Evolutionary conservation across 1,140 invertebrate species (phyloP), one percentile per base, ranked within the genome.

Genomic region (Gonioctena quinquepunctata): DNA sequence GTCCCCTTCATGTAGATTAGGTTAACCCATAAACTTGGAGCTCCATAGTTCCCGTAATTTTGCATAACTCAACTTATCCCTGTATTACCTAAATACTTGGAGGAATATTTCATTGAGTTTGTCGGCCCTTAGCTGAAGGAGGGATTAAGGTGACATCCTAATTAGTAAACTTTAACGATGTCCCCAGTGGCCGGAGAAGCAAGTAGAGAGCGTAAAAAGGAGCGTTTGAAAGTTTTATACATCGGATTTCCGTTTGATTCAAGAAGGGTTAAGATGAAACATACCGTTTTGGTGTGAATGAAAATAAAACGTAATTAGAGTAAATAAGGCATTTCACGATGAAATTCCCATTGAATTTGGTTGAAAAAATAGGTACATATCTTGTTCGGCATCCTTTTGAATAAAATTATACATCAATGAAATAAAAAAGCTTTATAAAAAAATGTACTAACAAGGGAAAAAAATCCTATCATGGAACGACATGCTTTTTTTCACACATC

Each of bases 141-240:
- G 26, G 63, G 63, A 52, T 66, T 66, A 54, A 66, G 48, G 63
- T 66, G 63, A 66, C 63, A 66, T 66, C 63, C 63, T 66, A 66
- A 66, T 66, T 66, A 66, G 63, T 66, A 52, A 66, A 66, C 63
- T 66, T 66, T 66, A 66, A 66, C 63, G 63, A 66, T 54, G 63
- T 66, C 63, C 63, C 63, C 25, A 52, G 48, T 52, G 63, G 22
- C 25, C 22, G 23, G 27, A 21, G 26, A 21, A 19, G 28, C 54
- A 54, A 66, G 63, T 66, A 21, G 54, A 54, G 50, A 66, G 26
- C 63, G 26, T 56, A 66, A 56, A 66, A 66, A 66, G 49, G 26
- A 66, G 28, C 61, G 27, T 66, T 66, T 27, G 33, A 19, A 54
- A 66, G 33, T 66, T 66, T 49, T 26, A 52, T 52, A 54, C 63